Conservation (phyloP, 2,888 invertebrate species). For the Troilus luridus region DNA sequence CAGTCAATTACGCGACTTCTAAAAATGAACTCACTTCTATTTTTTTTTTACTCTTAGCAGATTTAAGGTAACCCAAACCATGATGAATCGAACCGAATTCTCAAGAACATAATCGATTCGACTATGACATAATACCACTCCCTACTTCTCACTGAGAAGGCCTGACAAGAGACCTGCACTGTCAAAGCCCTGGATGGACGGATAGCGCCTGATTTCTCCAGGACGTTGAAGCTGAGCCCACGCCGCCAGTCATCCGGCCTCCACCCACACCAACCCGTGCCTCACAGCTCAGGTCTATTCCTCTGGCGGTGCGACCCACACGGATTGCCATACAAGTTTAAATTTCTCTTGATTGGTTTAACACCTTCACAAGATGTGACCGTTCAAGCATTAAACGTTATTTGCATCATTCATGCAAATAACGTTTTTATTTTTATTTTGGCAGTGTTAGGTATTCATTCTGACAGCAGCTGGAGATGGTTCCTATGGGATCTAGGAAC, state of each 20-base stretch:
- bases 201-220: neutral
- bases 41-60: neutral
- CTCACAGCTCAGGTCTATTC: neutral
- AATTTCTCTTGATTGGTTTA: neutral
- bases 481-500: no score
- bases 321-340: neutral
- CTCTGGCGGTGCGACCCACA: neutral
- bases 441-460: no score
- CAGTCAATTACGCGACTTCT: no score
- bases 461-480: no score
- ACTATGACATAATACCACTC: neutral
- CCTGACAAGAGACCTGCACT: neutral
- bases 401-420: no score
- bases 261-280: neutral
- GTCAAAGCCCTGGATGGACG: neutral
- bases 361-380: neutral
- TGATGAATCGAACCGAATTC: neutral
- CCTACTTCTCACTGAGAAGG: neutral
- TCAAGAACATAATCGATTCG: neutral
- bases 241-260: neutral
- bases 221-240: neutral
- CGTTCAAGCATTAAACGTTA: no score
- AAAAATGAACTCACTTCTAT: neutral
- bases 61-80: neutral
- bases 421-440: no score